A percentile compares a stretch with the other conserved stretches of the same genome.
phyloP scores from a whole-genome alignment of 2,888 invertebrate genomes.

The Anorthoa munda region DNA sequence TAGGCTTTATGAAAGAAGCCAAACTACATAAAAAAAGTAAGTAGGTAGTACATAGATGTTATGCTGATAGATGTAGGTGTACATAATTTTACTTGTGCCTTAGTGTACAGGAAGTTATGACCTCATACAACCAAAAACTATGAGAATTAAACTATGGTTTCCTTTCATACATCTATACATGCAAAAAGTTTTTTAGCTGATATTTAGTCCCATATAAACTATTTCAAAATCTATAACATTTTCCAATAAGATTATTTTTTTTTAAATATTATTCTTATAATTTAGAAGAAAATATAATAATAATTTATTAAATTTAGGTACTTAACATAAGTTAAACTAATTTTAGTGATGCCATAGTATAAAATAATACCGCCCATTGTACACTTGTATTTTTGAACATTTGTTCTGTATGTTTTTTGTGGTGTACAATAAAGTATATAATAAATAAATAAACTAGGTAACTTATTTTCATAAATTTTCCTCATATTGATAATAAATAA shows the following conservation, averaged over 20 bases:
- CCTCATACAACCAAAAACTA: conserved; percentile 53
- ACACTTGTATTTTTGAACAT: too few relatives aligned
- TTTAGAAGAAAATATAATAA: too few relatives aligned
- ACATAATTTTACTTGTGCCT: conserved; percentile 33
- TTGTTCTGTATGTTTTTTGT: too few relatives aligned
- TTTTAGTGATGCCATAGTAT: neutral
- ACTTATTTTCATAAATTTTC: neutral
- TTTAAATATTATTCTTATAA: too few relatives aligned
- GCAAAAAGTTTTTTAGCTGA: neutral
- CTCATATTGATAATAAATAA: neutral
- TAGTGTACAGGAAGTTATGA: conserved; percentile 61
- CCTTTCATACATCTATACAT: conserved; percentile 27
- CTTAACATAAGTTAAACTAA: neutral
- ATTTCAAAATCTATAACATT: too few relatives aligned
- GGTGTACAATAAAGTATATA: too few relatives aligned
- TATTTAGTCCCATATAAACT: neutral
- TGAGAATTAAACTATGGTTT: conserved; percentile 31
- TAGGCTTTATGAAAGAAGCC: neutral
- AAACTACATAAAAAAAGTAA: neutral
- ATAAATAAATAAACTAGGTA: too few relatives aligned
- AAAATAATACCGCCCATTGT: too few relatives aligned
- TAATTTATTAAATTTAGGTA: too few relatives aligned
- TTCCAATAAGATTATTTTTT: too few relatives aligned
- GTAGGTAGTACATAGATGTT: neutral
- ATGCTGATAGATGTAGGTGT: conserved; percentile 55